These are phyloP conservation scores for Uropsilus gracilis DNA, from an alignment of 2,113 vertebrate species.

Conservation along the genomic window DNA sequence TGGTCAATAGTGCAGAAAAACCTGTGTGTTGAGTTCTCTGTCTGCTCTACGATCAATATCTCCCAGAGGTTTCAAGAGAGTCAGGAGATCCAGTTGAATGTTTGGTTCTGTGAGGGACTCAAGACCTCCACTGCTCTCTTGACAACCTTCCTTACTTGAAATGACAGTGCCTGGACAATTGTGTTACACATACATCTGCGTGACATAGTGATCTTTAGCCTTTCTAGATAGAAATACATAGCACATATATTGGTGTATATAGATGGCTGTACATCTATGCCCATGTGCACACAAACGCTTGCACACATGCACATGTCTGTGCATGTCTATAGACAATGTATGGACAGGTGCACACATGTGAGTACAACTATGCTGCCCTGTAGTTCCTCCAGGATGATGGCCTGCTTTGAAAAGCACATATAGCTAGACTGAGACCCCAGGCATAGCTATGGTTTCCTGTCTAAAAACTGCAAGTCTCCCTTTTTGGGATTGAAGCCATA, in stretches of 20 bases:
- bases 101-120: neutral
- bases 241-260: neutral
- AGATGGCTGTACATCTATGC: neutral
- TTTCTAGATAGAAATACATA: too few relatives aligned
- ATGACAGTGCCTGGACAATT: neutral
- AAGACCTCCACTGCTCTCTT: neutral
- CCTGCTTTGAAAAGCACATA: neutral
- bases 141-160: neutral
- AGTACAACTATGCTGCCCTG: neutral
- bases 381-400: neutral
- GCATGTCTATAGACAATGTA: too few relatives aligned
- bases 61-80: neutral
- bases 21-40: neutral
- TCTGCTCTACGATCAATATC: neutral
- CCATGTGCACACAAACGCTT: neutral
- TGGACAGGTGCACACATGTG: too few relatives aligned
- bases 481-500: neutral
- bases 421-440: neutral
- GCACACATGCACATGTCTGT: rapidly evolving
- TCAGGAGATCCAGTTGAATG: neutral
- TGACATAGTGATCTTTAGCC: too few relatives aligned
- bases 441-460: neutral
- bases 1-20: neutral
- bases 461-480: too few relatives aligned
- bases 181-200: neutral